Evolutionary conservation across 2,888 invertebrate genomes (phyloP), one percentile per base, ranked within the genome.

Genomic region (Philonicus albiceps): DNA sequence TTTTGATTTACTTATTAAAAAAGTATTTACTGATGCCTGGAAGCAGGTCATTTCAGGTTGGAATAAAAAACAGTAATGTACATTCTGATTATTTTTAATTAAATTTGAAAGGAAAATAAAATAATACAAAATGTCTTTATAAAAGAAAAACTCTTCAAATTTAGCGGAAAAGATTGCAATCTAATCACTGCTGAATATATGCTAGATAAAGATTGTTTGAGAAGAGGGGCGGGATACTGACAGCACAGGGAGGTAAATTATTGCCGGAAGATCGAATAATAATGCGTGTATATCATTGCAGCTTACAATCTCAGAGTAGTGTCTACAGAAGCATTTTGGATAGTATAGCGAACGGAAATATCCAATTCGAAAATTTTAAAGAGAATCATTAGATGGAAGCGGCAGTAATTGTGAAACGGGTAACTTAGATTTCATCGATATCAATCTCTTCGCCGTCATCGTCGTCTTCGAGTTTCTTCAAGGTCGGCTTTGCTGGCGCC

Each of bases 361-460:
- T 55, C 55, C 55, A 64, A 64, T 64, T 34, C 16, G 2, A 74
- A 74, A 74, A 74, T 34, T n/a, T 49, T 30, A 7, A 19, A 11
- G 27, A 16, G 49, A 49, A 78, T 13, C 40, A 0, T 78, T 19
- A 40, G 40, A n/a, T n/a, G n/a, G n/a, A 37, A 40, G 19, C 19
- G 22, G 34, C 22, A 40, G 76, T 11, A 40, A 13, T 40, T 19
- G 22, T 53, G 80, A 22, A 27, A 83, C 11, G 49, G 72, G 22
- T 83, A 83, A 43, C 83, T 93, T 96, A 98, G 91, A 98, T 98
- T 92, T 97, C 97, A 94, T 98, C 98, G 92, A 98, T 98, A 93
- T 98, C 97, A 91, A 98, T 95, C 91, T 97, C 97, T 90, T 95
- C 96, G 88, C 94, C 96, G 88, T 95, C 96, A 89, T 96, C 96